A percentile compares a stretch with the other conserved stretches of the same genome.
phyloP scores from a whole-genome alignment of 2,113 vertebrate genomes.

The Sturnus vulgaris region DNA sequence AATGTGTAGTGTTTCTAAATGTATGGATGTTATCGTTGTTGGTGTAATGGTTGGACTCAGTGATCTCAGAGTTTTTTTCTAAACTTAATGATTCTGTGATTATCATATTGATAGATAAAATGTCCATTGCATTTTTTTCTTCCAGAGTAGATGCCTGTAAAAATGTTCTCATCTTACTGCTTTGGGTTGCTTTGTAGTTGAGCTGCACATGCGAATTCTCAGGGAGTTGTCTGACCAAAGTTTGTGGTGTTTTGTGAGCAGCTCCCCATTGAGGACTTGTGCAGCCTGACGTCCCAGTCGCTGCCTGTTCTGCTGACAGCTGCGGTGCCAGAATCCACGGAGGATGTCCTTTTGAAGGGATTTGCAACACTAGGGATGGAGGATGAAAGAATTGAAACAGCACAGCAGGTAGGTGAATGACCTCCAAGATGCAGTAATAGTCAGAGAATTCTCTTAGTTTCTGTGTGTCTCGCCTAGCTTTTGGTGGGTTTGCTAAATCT shows the following conservation, averaged over 20 bases:
- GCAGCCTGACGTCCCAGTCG: constrained; percentile 83
- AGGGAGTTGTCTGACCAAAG: neutral
- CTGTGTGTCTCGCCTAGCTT: neutral
- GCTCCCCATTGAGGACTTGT: constrained; percentile 94
- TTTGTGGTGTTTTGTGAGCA: constrained; percentile 47
- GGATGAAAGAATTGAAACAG: constrained; percentile 89
- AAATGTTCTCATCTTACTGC: neutral
- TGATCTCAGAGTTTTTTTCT: neutral
- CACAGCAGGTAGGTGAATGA: constrained; percentile 84
- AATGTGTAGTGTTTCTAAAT: neutral
- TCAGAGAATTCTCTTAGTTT: neutral
- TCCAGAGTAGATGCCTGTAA: neutral
- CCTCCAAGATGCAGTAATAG: neutral
- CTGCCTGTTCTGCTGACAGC: constrained; percentile 75
- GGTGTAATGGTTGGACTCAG: neutral
- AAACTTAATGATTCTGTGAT: neutral
- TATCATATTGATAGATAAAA: neutral
- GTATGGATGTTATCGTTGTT: neutral
- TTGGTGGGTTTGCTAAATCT: neutral
- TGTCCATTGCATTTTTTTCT: neutral
- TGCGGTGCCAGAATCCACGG: constrained; percentile 86
- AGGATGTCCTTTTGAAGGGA: constrained; percentile 87
- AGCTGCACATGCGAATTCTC: neutral
- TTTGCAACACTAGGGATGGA: constrained; percentile 86
- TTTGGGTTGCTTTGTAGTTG: neutral